phyloP scores from a whole-genome alignment of 23 tunicate genomes.

The Phallusia fumigata region DNA sequence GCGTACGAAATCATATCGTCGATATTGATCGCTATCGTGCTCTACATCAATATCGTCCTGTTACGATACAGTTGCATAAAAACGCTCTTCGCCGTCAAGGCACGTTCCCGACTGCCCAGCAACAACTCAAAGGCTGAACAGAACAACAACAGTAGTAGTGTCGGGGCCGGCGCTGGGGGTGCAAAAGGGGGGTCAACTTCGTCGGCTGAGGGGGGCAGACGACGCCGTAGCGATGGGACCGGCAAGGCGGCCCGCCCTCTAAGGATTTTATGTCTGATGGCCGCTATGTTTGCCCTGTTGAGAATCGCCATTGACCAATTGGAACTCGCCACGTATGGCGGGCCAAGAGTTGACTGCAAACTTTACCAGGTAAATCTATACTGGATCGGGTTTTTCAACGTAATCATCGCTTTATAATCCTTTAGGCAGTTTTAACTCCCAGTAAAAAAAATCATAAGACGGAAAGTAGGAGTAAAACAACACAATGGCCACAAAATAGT shows the following conservation, averaged over 20 bases:
- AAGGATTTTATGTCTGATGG: slow-evolving; percentile 33
- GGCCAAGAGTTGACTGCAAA: slow-evolving; percentile 42
- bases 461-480: too few relatives aligned
- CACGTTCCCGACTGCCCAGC: background rate
- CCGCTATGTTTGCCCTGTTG: slow-evolving; percentile 33
- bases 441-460: too few relatives aligned
- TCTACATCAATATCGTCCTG: slow-evolving; percentile 26
- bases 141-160: slow-evolving; percentile 11
- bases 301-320: slow-evolving; percentile 41
- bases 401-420: background rate
- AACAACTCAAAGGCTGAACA: background rate
- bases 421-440: too few relatives aligned
- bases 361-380: slow-evolving; percentile 34
- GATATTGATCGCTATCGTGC: slow-evolving; percentile 17
- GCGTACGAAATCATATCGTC: slow-evolving; percentile 21
- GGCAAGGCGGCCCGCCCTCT: slow-evolving; percentile 48
- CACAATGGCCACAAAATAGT: too few relatives aligned
- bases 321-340: slow-evolving; percentile 59
- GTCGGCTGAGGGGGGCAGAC: slow-evolving; percentile 10
- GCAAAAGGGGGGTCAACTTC: slow-evolving; percentile 11
- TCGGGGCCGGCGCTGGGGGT: slow-evolving; percentile 1
- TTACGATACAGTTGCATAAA: slow-evolving; percentile 28
- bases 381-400: background rate
- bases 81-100: background rate
- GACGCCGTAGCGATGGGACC: slow-evolving; percentile 22